phyloP scores from a whole-genome alignment of 2,113 vertebrate genomes.

The Halichoeres trimaculatus region DNA sequence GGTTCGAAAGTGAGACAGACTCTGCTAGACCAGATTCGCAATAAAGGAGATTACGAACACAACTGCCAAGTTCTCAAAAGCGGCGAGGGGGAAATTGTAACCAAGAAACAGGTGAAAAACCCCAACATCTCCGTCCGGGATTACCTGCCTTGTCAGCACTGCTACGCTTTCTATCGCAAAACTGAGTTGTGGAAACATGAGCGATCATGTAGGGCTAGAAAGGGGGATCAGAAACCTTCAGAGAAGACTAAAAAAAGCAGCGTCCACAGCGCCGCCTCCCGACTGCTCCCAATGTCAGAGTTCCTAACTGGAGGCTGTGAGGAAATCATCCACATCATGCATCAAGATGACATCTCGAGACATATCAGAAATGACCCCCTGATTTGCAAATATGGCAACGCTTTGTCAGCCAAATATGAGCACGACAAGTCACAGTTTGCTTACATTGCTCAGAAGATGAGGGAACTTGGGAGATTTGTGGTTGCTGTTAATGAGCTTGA shows the following conservation, averaged over 20 bases:
- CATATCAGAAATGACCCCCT: slow-evolving; percentile 75
- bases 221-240: slow-evolving; percentile 48
- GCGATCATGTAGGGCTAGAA: slow-evolving; percentile 67
- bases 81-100: slow-evolving; percentile 60
- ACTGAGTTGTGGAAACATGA: slow-evolving; percentile 77
- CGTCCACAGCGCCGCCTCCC: slow-evolving; percentile 35
- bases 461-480: slow-evolving; percentile 77
- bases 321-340: slow-evolving; percentile 79
- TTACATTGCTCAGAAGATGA: slow-evolving; percentile 79
- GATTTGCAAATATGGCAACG: slow-evolving; percentile 79
- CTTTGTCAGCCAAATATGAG: slow-evolving; percentile 68
- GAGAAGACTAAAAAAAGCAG: slow-evolving; percentile 31
- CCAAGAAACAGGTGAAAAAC: slow-evolving; percentile 58
- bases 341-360: slow-evolving; percentile 75
- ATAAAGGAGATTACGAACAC: slow-evolving; percentile 74
- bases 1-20: slow-evolving; percentile 73
- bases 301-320: slow-evolving; percentile 70
- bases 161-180: slow-evolving; percentile 76
- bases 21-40: slow-evolving; percentile 73
- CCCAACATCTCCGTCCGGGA: slow-evolving; percentile 62
- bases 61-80: slow-evolving; percentile 66
- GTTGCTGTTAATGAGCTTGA: slow-evolving; percentile 74
- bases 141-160: slow-evolving; percentile 76
- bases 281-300: slow-evolving; percentile 63
- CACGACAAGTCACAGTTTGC: slow-evolving; percentile 79